These are phyloP conservation scores for Hedya salicella DNA, from an alignment of 2,888 invertebrate genomes.

Conservation along the genomic window DNA sequence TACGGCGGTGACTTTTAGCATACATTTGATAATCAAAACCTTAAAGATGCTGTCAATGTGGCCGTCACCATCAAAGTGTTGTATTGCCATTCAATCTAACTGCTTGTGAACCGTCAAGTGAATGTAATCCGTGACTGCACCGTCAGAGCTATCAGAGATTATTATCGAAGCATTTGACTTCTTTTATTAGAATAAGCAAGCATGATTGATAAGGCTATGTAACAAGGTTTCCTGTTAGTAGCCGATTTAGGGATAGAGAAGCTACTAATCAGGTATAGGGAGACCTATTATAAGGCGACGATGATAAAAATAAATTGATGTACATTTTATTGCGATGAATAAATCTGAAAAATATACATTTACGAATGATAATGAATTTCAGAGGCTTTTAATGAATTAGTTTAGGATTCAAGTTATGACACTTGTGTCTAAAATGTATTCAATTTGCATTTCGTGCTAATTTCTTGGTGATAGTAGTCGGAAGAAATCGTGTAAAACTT, in stretches of 20 bases:
- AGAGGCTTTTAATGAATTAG: no score
- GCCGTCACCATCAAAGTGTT: background rate
- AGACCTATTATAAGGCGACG: no score
- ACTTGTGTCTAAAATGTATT: background rate
- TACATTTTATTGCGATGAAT: no score
- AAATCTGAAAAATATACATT: no score
- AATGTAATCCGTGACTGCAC: slow-evolving; percentile 18
- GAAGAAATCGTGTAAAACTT: slow-evolving; percentile 24
- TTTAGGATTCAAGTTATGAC: no score
- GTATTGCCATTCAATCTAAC: slow-evolving; percentile 13
- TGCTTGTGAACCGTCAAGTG: background rate
- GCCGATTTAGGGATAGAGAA: background rate
- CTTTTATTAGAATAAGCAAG: slow-evolving; percentile 6
- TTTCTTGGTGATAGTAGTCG: slow-evolving; percentile 21
- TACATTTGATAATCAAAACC: background rate
- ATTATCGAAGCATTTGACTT: background rate
- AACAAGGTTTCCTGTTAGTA: background rate
- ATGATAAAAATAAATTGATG: no score
- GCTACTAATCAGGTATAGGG: background rate
- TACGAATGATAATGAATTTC: no score
- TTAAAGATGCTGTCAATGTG: slow-evolving; percentile 2
- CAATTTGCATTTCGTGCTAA: slow-evolving; percentile 6
- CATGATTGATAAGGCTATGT: background rate
- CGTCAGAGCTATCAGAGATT: background rate
- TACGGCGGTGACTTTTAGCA: background rate